These are phyloP conservation scores for Habroteleia sp. DNA, from an alignment of 2,888 invertebrate species.

Conservation along the genomic window DNA sequence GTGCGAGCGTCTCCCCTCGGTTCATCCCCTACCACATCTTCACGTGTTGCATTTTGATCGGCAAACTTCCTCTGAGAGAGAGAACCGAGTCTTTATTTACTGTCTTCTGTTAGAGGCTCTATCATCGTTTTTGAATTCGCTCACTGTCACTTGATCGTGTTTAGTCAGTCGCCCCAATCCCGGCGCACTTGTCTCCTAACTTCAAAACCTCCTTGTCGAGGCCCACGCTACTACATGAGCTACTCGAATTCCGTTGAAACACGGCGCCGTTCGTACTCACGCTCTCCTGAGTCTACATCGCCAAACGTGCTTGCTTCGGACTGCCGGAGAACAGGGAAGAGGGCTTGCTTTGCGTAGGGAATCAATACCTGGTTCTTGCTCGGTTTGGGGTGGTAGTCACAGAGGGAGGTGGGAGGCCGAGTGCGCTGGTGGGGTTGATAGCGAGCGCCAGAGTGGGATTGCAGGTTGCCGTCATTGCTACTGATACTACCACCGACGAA, in stretches of 20 bases:
- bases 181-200: too few relatives aligned
- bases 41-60: constrained; percentile 57
- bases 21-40: not conserved
- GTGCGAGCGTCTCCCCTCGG: too few relatives aligned
- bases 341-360: constrained; percentile 76
- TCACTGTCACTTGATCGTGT: constrained; percentile 37
- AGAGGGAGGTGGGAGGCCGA: constrained; percentile 81
- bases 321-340: constrained; percentile 77
- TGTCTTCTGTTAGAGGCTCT: constrained; percentile 12
- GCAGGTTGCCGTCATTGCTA: constrained; percentile 55
- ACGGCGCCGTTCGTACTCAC: constrained; percentile 36
- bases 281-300: constrained; percentile 68
- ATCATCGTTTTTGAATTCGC: constrained; percentile 1
- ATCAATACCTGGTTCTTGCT: constrained; percentile 76
- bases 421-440: constrained; percentile 81
- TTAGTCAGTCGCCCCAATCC: constrained; percentile 8
- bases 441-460: constrained; percentile 78
- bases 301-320: constrained; percentile 76
- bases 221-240: constrained; percentile 4
- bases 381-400: constrained; percentile 66
- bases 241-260: constrained; percentile 26
- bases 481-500: constrained; percentile 35
- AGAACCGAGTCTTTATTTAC: constrained; percentile 8
- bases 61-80: not conserved
- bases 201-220: not conserved